A percentile compares a stretch with the other conserved stretches of the same genome.
Conservation (phyloP, 2,888 invertebrate genomes). For the Thera britannica region DNA sequence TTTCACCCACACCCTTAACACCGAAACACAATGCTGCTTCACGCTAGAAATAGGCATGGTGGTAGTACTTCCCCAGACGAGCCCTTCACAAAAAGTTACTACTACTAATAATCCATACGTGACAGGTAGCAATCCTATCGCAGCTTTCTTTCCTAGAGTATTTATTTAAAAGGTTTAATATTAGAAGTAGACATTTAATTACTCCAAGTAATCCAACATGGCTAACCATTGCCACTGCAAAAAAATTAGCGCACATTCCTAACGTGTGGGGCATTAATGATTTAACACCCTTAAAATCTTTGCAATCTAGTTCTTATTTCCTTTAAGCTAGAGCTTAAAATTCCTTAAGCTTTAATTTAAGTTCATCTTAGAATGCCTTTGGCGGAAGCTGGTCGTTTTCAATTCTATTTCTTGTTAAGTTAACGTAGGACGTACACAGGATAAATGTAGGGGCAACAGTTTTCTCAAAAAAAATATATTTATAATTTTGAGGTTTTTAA, state of each 20-base stretch:
- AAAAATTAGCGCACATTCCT: constrained; percentile 18
- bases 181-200: not conserved
- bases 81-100: no score
- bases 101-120: no score
- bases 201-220: not conserved
- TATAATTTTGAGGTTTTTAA: no score
- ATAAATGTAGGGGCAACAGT: not conserved
- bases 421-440: constrained; percentile 22
- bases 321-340: constrained; percentile 19
- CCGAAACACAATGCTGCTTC: no score
- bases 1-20: no score
- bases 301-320: constrained; percentile 20
- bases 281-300: constrained; percentile 3
- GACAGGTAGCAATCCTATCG: no score
- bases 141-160: not conserved
- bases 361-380: constrained; percentile 26
- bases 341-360: constrained; percentile 10
- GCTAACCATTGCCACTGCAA: constrained; percentile 4
- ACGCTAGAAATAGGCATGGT: no score
- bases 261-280: constrained; percentile 23
- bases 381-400: constrained; percentile 40
- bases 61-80: no score
- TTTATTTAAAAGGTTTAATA: not conserved
- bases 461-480: not conserved
- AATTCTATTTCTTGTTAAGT: constrained; percentile 44